Conservation (phyloP, 2,113 vertebrate genomes). For the Neoarius graeffei region DNA sequence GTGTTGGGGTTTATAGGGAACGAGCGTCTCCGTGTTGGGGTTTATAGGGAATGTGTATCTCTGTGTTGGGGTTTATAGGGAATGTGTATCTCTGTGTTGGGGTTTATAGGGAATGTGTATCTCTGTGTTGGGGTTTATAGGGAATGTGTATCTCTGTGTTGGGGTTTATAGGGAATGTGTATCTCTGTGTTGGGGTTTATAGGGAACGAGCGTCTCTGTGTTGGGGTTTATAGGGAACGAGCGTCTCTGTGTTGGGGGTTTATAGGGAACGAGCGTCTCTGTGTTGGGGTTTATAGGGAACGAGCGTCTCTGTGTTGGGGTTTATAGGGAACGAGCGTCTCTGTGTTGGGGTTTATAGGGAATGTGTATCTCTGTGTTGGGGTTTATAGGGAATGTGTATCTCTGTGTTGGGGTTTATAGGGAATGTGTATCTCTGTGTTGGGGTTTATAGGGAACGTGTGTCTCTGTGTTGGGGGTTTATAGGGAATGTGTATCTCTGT, state of each 20-base stretch:
- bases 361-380: too few relatives aligned
- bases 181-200: slow-evolving; percentile 87
- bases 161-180: slow-evolving; percentile 66
- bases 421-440: slow-evolving; percentile 83
- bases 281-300: too few relatives aligned
- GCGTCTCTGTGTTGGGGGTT: slow-evolving; percentile 81
- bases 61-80: slow-evolving; percentile 87
- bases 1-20: too few relatives aligned
- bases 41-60: slow-evolving; percentile 75
- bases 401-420: slow-evolving; percentile 77
- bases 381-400: slow-evolving; percentile 72
- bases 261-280: slow-evolving; percentile 77
- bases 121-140: slow-evolving; percentile 86
- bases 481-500: slow-evolving; percentile 80
- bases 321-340: slow-evolving; percentile 75
- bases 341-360: slow-evolving; percentile 87
- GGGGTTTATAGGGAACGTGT: too few relatives aligned
- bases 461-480: too few relatives aligned
- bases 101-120: slow-evolving; percentile 72
- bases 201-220: too few relatives aligned
- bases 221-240: slow-evolving; percentile 65
- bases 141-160: too few relatives aligned
- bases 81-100: too few relatives aligned
- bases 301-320: too few relatives aligned
- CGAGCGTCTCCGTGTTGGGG: too few relatives aligned